Evolutionary conservation across 2,888 invertebrate species (phyloP).

Genomic region (Unio delphinus): DNA sequence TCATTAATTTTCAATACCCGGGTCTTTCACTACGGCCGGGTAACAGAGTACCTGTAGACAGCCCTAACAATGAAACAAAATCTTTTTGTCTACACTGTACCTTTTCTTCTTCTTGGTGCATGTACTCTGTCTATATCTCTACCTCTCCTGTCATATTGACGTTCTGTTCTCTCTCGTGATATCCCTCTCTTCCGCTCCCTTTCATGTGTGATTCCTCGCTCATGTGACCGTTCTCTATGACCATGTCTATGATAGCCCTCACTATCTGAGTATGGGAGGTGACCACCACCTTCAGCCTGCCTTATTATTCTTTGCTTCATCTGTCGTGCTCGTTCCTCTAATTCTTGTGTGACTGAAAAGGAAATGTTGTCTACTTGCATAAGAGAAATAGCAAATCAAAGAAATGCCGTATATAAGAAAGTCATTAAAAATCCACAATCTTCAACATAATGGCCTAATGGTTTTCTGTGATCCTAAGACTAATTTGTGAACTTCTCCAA

Average conservation of each 20-base stretch:
- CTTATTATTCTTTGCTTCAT: conserved; percentile 81
- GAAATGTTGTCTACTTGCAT: too few species aligned
- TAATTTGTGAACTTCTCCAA: too few species aligned
- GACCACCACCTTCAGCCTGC: conserved; percentile 43
- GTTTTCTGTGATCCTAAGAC: too few species aligned
- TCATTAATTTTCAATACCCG: too few species aligned
- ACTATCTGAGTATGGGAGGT: conserved; percentile 48
- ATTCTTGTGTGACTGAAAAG: conserved; percentile 78
- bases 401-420: too few species aligned
- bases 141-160: conserved; percentile 51
- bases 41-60: too few species aligned
- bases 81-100: conserved; percentile 8
- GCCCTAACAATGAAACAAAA: too few species aligned
- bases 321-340: conserved; percentile 81
- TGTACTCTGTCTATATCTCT: conserved; percentile 50
- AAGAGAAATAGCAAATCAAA: too few species aligned
- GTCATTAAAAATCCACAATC: too few species aligned
- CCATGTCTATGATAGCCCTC: conserved; percentile 41
- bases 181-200: conserved; percentile 27
- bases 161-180: conserved; percentile 37
- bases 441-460: too few species aligned
- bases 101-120: conserved; percentile 45
- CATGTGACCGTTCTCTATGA: conserved; percentile 9
- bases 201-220: conserved; percentile 29
- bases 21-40: too few species aligned